Base-by-base conservation (phyloP, 2,888 invertebrate species). In the Eupeodes latifasciatus region DNA sequence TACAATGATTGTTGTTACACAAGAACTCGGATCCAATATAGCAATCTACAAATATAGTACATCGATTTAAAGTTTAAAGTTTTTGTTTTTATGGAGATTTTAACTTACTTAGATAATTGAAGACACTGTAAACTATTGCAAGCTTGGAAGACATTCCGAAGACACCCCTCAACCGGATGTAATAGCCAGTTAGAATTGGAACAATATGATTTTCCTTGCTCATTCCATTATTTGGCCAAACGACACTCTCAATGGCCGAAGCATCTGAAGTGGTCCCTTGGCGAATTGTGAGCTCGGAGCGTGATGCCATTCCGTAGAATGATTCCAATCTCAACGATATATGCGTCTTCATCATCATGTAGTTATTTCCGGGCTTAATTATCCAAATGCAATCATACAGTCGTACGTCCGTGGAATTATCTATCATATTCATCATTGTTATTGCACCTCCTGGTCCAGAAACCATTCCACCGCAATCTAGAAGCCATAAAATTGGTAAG, bases 401-500 rank as follows among this genome's bases (percentile, higher is more conserved):
- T 71, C 95, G 94, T 0, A 94, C 93, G 90, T 95, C 94, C 0
- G 94, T 94, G 2, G 94, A 93, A 82, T 95, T 95, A 62, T 94
- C 94, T 14, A 95, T 94, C 96, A 96, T 96, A 90, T 96, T 95
- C 95, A 96, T 96, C 96, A 96, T 96, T 2, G 96, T 96, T 72
- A 96, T 96, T 14, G 95, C 95, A 0, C 96, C 96, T 4, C 96
- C 96, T 14, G 95, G 94, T 90, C 96, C 96, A 85, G 95, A 95
- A 2, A 96, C 96, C 92, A 95, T 95, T 66, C 96, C 96, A 36
- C 96, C 96, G 91, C 96, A 96, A 92, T 96, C 96, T 94, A 92
- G 11, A 57, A 66, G 47, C 1, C 51, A 9, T 1, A 34, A 0
- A 53, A 12, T 55, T 16, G 14, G 12, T 6, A 16, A 9, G 7